Percentiles rank a stretch among this genome's conserved stretches.
Evolutionary conservation across 2,888 invertebrate genomes (phyloP).

Genomic region (Nowickia ferox): DNA sequence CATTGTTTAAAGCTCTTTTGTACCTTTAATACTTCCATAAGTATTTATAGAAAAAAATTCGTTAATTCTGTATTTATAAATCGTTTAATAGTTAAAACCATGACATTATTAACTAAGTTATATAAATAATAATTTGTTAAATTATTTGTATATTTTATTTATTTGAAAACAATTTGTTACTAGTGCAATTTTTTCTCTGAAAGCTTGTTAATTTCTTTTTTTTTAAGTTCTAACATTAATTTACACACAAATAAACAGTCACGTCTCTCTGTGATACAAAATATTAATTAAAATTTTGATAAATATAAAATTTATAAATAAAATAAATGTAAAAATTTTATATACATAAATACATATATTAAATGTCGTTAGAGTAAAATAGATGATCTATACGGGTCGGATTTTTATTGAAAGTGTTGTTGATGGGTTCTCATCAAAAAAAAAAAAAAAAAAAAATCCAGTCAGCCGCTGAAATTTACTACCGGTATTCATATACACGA

Average conservation of each 20-base stretch:
- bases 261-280: conserved; percentile 79
- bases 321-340: conserved; percentile 35
- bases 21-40: background rate
- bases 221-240: conserved; percentile 46
- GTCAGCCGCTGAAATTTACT: too few relatives aligned
- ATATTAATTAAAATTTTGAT: conserved; percentile 65
- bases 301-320: conserved; percentile 36
- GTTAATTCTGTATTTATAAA: background rate
- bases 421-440: too few relatives aligned
- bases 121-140: conserved; percentile 38
- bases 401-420: conserved; percentile 1
- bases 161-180: conserved; percentile 11
- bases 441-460: too few relatives aligned
- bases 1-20: background rate
- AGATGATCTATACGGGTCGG: background rate
- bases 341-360: background rate
- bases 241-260: conserved; percentile 70
- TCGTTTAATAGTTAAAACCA: conserved; percentile 17
- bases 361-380: conserved; percentile 48
- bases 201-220: conserved; percentile 6
- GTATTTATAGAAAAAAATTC: too few relatives aligned
- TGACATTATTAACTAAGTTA: conserved; percentile 53
- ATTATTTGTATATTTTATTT: conserved; percentile 15
- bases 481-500: too few relatives aligned
- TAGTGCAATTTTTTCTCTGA: conserved; percentile 2